Evolutionary conservation across 2,113 vertebrate genomes (phyloP), one percentile per base, ranked within the genome.

Genomic region (Calidris pugnax): DNA sequence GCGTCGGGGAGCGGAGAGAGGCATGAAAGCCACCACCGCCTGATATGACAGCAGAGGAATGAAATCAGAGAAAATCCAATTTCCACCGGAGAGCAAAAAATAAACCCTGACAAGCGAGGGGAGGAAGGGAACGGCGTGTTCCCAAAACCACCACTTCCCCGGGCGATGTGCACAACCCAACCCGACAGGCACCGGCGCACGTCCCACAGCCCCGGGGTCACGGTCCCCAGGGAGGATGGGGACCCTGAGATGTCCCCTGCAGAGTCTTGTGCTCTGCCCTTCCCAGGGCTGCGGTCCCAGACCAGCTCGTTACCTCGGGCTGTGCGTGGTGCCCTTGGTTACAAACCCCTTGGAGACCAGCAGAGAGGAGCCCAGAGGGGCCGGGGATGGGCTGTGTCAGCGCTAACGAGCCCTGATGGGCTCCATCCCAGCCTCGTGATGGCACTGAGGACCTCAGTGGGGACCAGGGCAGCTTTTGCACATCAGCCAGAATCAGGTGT

Each of bases 311-410:
- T 53, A 35, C 14, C 17, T 1, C 1, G 35, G 24, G 35, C 48
- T 28, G 30, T 19, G 64, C 20, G 2, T 0, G 2, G 53, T 69
- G 84, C 39, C 41, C 18, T 1, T 67, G 63, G 50, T 85, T 71
- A 66, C 74, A 12, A 71, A 55, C n/a, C 30, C 89, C 63, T 39
- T 27, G 6, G 88, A 72, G 72, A 73, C 6, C 39, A 37, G 68
- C 60, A 14, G 53, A 48, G 60, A 48, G 53, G 47, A 89, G 60
- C 55, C 68, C 74, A 39, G 72, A 57, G 93, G 48, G 53, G 47
- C 2, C 1, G 1, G 32, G 12, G 30, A 60, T 32, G 59, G 27
- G 69, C 45, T 71, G 33, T 0, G 2, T 13, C 1, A 0, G 51
- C 0, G 6, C 19, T 82, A 72, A 86, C 0, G 5, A 90, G 64